Conservation (phyloP, 2,888 invertebrate species). For the Spodoptera picta region DNA sequence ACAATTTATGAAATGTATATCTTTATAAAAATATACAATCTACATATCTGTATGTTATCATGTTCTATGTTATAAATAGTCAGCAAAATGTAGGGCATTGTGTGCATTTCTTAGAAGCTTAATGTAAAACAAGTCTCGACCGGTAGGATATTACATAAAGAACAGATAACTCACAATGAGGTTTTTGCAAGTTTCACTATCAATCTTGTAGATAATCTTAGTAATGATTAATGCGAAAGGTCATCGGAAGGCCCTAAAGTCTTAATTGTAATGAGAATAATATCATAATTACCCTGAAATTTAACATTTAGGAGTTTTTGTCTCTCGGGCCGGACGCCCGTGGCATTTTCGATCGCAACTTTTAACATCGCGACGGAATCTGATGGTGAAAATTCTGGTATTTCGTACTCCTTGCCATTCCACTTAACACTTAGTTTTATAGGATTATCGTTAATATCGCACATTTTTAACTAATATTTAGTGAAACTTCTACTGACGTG, state of each 20-base stretch:
- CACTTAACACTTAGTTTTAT: constrained; percentile 94
- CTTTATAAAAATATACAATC: constrained; percentile 6
- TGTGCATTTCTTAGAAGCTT: constrained; percentile 34
- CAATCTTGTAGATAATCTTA: not conserved
- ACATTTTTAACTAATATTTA: constrained; percentile 73
- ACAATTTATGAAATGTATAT: not conserved
- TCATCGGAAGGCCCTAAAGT: not conserved
- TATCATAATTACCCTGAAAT: constrained; percentile 92
- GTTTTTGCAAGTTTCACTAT: not conserved
- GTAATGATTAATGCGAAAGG: not conserved
- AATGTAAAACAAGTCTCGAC: constrained; percentile 28
- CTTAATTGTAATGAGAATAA: constrained; percentile 16
- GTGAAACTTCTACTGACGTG: constrained; percentile 64
- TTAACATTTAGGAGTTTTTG: constrained; percentile 98
- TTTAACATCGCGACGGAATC: constrained; percentile 95
- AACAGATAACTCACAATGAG: not conserved
- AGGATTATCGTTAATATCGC: constrained; percentile 83
- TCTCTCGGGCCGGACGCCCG: constrained; percentile 96
- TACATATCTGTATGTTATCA: not conserved
- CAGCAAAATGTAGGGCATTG: constrained; percentile 31
- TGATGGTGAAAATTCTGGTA: constrained; percentile 92
- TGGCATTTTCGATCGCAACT: constrained; percentile 94
- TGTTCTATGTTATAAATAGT: constrained; percentile 18
- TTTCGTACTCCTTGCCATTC: constrained; percentile 96
- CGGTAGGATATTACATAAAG: constrained; percentile 51